Percentiles rank a stretch among this genome's conserved stretches.
Evolutionary conservation across 2,888 invertebrate genomes (phyloP).

Genomic region (Oasisia sp.): DNA sequence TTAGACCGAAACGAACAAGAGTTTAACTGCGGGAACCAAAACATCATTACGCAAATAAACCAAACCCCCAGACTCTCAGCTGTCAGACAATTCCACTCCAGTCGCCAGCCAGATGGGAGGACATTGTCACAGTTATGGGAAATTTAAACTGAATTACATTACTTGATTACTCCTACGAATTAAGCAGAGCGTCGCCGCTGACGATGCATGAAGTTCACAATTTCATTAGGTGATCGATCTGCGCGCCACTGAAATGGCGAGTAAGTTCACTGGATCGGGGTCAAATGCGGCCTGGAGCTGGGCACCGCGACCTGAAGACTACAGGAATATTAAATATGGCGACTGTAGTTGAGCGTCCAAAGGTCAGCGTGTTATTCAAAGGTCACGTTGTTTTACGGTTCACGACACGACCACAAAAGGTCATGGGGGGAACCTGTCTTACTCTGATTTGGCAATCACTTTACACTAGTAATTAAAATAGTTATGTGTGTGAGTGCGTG

Average conservation of each 20-base stretch:
- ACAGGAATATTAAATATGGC: not conserved
- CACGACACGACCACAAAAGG: not conserved
- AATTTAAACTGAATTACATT: constrained; percentile 12
- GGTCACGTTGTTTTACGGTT: not conserved
- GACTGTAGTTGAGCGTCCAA: not conserved
- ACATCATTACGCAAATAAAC: too few relatives aligned
- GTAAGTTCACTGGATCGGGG: not conserved
- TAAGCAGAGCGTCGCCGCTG: not conserved
- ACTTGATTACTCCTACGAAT: not conserved
- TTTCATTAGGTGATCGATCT: not conserved
- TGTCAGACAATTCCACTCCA: not conserved
- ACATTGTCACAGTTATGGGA: not conserved
- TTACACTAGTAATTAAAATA: too few relatives aligned
- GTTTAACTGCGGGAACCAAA: too few relatives aligned
- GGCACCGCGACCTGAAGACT: not conserved
- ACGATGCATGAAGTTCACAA: not conserved
- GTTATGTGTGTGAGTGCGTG: too few relatives aligned
- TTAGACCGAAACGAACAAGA: too few relatives aligned
- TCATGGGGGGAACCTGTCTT: not conserved
- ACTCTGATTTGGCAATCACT: too few relatives aligned
- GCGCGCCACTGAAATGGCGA: not conserved
- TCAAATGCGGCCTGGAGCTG: not conserved
- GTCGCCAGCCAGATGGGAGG: not conserved
- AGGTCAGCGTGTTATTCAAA: not conserved
- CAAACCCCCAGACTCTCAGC: not conserved